A percentile compares a stretch with the other conserved stretches of the same genome.
Conservation (phyloP, 2,113 vertebrate species). For the Enhydra lutris region DNA sequence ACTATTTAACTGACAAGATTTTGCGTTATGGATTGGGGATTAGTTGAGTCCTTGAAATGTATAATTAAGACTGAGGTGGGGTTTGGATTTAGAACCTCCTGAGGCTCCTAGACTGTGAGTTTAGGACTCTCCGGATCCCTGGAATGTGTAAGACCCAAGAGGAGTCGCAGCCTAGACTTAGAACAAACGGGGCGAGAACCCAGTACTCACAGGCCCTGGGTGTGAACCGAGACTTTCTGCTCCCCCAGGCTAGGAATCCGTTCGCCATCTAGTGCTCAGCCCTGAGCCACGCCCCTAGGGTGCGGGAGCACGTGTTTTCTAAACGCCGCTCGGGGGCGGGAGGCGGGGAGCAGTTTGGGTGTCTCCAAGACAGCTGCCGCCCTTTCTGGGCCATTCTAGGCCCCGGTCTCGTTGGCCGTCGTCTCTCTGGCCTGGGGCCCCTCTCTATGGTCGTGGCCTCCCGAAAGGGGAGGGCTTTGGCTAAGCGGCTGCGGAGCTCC, state of each 20-base stretch:
- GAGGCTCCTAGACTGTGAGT: neutral
- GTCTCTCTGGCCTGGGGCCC: slow-evolving; percentile 6
- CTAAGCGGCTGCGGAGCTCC: neutral
- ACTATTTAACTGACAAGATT: neutral
- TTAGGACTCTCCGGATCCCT: neutral
- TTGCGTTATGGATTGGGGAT: neutral
- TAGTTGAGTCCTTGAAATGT: neutral
- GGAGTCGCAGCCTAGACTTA: neutral
- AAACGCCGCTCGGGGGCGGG: rapidly evolving
- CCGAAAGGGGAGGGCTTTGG: neutral
- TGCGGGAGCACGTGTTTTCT: neutral
- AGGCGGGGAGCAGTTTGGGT: neutral
- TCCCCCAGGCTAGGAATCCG: rapidly evolving
- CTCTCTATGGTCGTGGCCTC: slow-evolving; percentile 44
- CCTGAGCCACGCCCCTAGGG: neutral
- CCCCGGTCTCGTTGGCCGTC: neutral
- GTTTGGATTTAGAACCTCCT: neutral
- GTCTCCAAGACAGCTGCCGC: neutral
- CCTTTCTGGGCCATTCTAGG: neutral
- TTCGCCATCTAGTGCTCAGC: rapidly evolving
- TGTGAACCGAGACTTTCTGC: neutral
- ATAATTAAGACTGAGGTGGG: neutral
- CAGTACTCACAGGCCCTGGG: neutral
- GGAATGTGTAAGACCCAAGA: neutral
- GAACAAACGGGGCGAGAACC: neutral